Evolutionary conservation across 2,797 vertebrate genomes (phyloP).

Genomic region (Lacerta viridis): DNA sequence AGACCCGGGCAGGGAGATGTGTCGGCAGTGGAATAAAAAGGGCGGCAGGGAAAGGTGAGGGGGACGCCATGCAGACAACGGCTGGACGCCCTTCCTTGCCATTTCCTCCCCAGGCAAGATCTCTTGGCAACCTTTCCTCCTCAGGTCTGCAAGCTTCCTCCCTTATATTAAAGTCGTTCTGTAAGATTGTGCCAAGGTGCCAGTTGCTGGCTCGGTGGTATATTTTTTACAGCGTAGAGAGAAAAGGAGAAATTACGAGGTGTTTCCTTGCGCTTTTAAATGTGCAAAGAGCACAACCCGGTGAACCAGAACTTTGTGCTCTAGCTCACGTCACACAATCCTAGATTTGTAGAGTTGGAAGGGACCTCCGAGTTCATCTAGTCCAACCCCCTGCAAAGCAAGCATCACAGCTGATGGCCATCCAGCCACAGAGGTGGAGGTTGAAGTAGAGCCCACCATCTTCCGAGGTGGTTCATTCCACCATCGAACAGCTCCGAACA

Average conservation of each 20-base stretch:
- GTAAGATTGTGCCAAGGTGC: background rate
- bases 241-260: background rate
- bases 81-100: background rate
- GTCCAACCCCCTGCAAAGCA: no score
- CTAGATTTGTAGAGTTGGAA: no score
- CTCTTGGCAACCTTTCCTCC: background rate
- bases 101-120: background rate
- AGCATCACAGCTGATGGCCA: no score
- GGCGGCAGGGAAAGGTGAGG: conserved; percentile 17
- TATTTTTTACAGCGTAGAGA: background rate
- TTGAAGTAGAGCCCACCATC: no score
- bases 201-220: background rate
- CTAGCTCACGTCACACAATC: no score
- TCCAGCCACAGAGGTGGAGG: no score
- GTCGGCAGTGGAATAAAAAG: conserved; percentile 52
- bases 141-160: background rate
- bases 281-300: background rate
- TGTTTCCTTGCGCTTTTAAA: background rate
- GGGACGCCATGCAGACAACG: background rate
- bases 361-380: no score
- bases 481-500: no score
- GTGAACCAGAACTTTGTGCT: background rate
- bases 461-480: no score
- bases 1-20: conserved; percentile 28
- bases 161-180: background rate